Percentiles rank a stretch among this genome's conserved stretches.
These are phyloP conservation scores for Bostrychus sinensis DNA, from an alignment of 2,113 vertebrate species.

Conservation along the genomic window DNA sequence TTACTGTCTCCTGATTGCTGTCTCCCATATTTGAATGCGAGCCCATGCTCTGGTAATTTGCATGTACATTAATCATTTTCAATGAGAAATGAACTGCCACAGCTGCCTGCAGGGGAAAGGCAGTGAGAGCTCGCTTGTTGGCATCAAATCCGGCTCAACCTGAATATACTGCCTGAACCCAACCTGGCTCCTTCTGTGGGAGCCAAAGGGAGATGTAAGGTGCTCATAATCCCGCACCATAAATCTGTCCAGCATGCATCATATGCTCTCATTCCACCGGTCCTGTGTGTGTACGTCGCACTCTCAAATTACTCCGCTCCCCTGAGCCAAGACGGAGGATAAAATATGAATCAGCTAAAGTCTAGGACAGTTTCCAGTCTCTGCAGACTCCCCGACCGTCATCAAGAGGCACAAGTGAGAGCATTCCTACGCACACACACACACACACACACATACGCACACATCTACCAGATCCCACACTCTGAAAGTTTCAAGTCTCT, in stretches of 20 bases:
- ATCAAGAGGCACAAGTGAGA: conserved; percentile 30
- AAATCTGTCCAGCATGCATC: conserved; percentile 73
- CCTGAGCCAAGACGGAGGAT: conserved; percentile 70
- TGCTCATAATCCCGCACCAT: conserved; percentile 70
- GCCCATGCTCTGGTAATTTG: conserved; percentile 74
- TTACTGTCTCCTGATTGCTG: conserved; percentile 69
- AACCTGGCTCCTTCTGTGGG: conserved; percentile 61
- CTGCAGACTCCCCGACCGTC: conserved; percentile 50
- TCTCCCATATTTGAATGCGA: conserved; percentile 72
- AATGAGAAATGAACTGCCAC: conserved; percentile 70
- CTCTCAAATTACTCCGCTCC: conserved; percentile 70
- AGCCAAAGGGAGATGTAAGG: conserved; percentile 67
- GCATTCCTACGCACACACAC: conserved; percentile 18
- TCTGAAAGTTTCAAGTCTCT: conserved; percentile 49
- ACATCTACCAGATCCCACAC: conserved; percentile 15
- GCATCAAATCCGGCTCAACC: conserved; percentile 63
- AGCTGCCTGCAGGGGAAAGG: conserved; percentile 61
- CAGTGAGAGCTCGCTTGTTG: conserved; percentile 57
- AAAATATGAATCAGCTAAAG: conserved; percentile 77
- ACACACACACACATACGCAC: conserved; percentile 20
- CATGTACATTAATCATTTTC: conserved; percentile 78
- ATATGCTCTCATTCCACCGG: conserved; percentile 65
- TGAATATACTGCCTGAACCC: conserved; percentile 68
- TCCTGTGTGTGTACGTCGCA: conserved; percentile 45
- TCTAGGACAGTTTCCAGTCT: conserved; percentile 71